phyloP scores from a whole-genome alignment of 2,113 vertebrate species.

The Argyrosomus japonicus region DNA sequence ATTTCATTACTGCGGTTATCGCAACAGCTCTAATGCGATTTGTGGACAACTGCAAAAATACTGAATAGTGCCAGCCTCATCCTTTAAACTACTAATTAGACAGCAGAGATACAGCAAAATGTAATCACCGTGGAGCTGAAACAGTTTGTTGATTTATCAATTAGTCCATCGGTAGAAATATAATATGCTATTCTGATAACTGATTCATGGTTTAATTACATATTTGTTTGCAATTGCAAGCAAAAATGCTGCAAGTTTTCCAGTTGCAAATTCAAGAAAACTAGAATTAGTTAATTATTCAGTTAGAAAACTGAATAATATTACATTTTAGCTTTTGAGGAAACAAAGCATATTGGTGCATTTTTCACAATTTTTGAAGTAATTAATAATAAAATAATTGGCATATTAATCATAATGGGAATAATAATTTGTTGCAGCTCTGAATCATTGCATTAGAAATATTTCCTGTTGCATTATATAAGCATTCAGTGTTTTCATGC shows the following conservation, averaged over 20 bases:
- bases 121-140: not conserved
- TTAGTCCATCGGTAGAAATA: not conserved
- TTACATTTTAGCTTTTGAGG: no score
- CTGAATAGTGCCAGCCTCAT: not conserved
- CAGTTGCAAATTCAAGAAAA: no score
- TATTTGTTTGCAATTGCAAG: not conserved
- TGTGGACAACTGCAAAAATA: not conserved
- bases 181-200: not conserved
- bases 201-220: not conserved
- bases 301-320: no score
- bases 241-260: not conserved
- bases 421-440: not conserved
- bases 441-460: not conserved
- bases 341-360: no score
- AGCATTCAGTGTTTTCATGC: no score
- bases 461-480: not conserved
- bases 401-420: not conserved
- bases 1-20: no score
- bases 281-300: no score
- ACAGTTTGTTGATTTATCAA: not conserved
- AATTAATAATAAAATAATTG: not conserved
- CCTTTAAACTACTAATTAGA: constrained; percentile 18
- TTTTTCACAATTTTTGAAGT: not conserved
- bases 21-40: not conserved
- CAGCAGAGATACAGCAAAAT: not conserved